phyloP scores from a whole-genome alignment of 2,797 vertebrate species.

The Mallotus villosus region DNA sequence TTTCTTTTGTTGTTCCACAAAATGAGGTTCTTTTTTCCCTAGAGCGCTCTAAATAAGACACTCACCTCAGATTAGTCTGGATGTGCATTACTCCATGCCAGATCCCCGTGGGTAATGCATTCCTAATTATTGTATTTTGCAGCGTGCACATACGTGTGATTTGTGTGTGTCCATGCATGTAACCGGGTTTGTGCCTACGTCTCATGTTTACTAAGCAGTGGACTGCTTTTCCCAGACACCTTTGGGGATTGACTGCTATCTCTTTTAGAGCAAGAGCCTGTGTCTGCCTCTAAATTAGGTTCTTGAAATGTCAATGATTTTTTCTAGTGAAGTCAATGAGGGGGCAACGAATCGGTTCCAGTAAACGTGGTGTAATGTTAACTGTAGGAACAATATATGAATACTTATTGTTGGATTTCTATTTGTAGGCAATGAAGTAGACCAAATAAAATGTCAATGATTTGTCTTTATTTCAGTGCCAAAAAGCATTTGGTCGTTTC shows the following conservation, averaged over 20 bases:
- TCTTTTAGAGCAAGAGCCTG: not conserved
- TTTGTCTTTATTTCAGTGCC: too few species aligned
- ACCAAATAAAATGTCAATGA: too few species aligned
- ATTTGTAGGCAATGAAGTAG: too few species aligned
- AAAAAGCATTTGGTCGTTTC: too few species aligned
- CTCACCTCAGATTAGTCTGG: conserved; percentile 44
- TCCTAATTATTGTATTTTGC: conserved; percentile 32
- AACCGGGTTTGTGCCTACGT: not conserved
- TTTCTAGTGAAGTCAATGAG: too few species aligned
- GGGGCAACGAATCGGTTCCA: too few species aligned
- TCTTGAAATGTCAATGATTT: too few species aligned
- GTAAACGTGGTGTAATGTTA: too few species aligned
- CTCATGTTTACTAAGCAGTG: conserved; percentile 25
- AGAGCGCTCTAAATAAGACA: conserved; percentile 18
- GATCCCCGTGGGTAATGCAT: conserved; percentile 32
- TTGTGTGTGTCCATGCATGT: not conserved
- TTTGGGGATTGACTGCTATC: not conserved
- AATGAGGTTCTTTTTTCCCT: conserved; percentile 36
- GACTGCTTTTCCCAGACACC: conserved; percentile 10
- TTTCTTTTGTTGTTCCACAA: not conserved
- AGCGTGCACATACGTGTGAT: not conserved
- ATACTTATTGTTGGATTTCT: too few species aligned
- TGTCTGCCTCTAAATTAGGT: too few species aligned
- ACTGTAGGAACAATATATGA: too few species aligned
- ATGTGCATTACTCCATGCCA: conserved; percentile 21